Evolutionary conservation across 1,140 invertebrate genomes (phyloP), one percentile per base, ranked within the genome.

Genomic region (Archivesica marissinica): DNA sequence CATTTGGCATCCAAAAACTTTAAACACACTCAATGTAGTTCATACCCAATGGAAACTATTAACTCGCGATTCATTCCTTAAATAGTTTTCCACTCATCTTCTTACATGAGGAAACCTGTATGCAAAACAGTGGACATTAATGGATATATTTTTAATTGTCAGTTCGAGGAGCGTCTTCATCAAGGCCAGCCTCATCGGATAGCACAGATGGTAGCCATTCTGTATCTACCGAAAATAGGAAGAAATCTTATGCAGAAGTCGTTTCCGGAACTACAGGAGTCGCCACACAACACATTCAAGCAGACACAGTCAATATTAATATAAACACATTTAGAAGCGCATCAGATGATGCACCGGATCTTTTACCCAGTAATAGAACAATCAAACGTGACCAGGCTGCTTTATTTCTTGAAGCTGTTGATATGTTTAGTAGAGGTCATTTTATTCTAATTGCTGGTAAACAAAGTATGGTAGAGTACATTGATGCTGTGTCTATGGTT

Each of bases 401-500:
- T 66, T 66, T 39, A 1, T 76, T 76, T 38, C 52, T 54, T n/a
- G 41, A 76, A 1, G 7, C 35, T 25, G 76, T 66, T 4, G 56
- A 66, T 35, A 33, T 33, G 11, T 79, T 79, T 28, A 35, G 38
- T 28, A 28, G 52, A n/a, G 76, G 76, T 61, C 56, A 79, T 66
- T 79, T 56, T 41, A 72, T 81, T 52, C 38, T 81, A 33, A 17
- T 70, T 0, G 20, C 17, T 52, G 61, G 50, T 54, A 39, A 81
- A 56, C 56, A 38, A 17, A 70, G 23, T 28, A 33, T 2, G 7
- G n/a, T 76, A 33, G 28, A 20, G 0, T 35, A 66, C 30, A 47
- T 85, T 35, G 87, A 88, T 0, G 79, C 80, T 61, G 56, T 90
- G 38, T 74, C 86, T 13, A 33, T 64, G 4, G 81, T 88, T 25